These are phyloP conservation scores for Abramis brama DNA, from an alignment of 2,113 vertebrate species.

Conservation along the genomic window DNA sequence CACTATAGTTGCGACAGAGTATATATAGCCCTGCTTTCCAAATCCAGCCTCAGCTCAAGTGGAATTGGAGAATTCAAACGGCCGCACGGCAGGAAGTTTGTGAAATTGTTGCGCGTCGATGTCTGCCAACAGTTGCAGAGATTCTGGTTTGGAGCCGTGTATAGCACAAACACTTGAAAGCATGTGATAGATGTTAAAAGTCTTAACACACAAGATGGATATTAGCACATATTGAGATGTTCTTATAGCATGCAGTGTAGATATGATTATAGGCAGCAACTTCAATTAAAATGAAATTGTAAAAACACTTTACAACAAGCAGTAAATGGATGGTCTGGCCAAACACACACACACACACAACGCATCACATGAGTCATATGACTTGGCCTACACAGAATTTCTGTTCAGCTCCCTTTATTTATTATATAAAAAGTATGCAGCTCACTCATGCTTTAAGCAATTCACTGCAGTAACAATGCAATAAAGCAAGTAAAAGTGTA, in stretches of 20 bases:
- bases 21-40: conserved; percentile 33
- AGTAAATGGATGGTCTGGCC: conserved; percentile 22
- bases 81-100: conserved; percentile 25
- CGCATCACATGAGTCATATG: conserved; percentile 47
- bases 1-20: not conserved
- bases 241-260: not conserved
- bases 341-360: conserved; percentile 5
- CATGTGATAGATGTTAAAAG: not conserved
- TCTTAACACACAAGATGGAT: not conserved
- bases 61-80: conserved; percentile 26
- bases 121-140: conserved; percentile 3
- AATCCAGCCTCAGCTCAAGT: conserved; percentile 12
- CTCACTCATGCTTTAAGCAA: conserved; percentile 9
- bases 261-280: conserved; percentile 19
- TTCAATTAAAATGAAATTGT: not conserved
- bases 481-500: not conserved
- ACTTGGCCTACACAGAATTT: conserved; percentile 33
- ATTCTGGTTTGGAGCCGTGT: not conserved
- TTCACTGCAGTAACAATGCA: not conserved
- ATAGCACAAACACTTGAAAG: not conserved
- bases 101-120: conserved; percentile 15
- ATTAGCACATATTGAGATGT: not conserved
- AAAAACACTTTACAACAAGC: conserved; percentile 30
- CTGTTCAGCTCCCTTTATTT: conserved; percentile 29
- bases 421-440: conserved; percentile 10